Evolutionary conservation across 37 sponge, comb jelly and placozoan genomes (phyloP), one percentile per base, ranked within the genome.

Genomic region (Ianthella basta): DNA sequence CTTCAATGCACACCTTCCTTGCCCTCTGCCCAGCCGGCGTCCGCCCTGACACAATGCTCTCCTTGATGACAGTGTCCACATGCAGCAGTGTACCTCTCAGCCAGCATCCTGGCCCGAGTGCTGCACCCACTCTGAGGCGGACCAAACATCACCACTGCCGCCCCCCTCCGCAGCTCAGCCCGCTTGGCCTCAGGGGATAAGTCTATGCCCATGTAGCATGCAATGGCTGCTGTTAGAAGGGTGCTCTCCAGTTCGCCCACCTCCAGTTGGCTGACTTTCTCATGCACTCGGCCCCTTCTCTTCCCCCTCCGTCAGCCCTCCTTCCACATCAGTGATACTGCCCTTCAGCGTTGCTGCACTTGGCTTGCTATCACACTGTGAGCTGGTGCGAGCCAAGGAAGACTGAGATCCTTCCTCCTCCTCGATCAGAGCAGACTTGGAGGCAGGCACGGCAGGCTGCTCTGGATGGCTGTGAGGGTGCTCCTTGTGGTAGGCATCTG

Each of bases 151-250:
- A 98, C 80, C 0, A 98, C 36, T 0, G 91, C 92, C 24, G 94
- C 78, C 8, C 99, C 99, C 56, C 85, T 87, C 57, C 93, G 40
- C 59, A 60, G 80, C 72, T 91, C 85, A 5, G 95, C 91, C 44
- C 74, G 38, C 44, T 74, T 57, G 3, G 89, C 99, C 59, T 92
- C 93, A 32, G 91, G 89, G 24, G 95, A 90, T 34, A 93, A 57
- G 60, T 97, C 98, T 27, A 96, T 84, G 35, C 99, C 99, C 55
- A 98, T 73, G 86, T 98, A 88, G 24, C 92, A 78, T 34, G 99
- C 97, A 67, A 98, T 89, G 55, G 97, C 93, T n/a, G 91, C 89
- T 30, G 81, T 82, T 5, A 95, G 91, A 35, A 95, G 94, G 0
- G 94, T 86, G 27, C 82, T 32, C 56, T 95, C 90, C n/a, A 87